phyloP scores from a whole-genome alignment of 2,797 vertebrate genomes.

The Ambastaia sidthimunki region DNA sequence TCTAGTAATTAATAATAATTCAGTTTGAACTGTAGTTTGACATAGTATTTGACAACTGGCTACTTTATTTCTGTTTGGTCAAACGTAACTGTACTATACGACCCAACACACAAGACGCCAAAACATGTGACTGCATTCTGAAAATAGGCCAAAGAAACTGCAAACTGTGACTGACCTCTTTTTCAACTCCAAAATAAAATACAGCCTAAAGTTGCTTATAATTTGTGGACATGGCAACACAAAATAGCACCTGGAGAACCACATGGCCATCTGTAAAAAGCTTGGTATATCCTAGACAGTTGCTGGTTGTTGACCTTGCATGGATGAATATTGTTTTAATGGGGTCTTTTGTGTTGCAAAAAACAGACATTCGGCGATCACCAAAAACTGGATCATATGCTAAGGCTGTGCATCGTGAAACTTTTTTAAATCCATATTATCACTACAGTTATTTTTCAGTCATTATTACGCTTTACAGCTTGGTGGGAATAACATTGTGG shows the following conservation, averaged over 20 bases:
- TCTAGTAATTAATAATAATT: background rate
- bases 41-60: background rate
- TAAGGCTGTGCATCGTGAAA: constrained; percentile 11
- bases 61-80: background rate
- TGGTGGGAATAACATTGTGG: background rate
- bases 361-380: constrained; percentile 41
- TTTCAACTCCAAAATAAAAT: background rate
- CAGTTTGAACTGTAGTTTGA: background rate
- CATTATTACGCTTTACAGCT: constrained; percentile 3
- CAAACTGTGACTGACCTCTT: too few relatives aligned
- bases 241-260: background rate
- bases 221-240: background rate
- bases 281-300: constrained; percentile 27
- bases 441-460: constrained; percentile 21
- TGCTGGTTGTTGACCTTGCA: constrained; percentile 34
- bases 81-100: background rate
- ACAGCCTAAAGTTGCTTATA: background rate
- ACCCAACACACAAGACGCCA: background rate
- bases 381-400: constrained; percentile 47
- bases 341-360: background rate
- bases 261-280: constrained; percentile 10
- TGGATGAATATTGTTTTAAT: background rate
- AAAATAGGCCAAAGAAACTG: background rate
- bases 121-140: background rate
- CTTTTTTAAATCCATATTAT: constrained; percentile 36